Evolutionary conservation across 1,140 invertebrate species (phyloP), one percentile per base, ranked within the genome.

Genomic region (Drosophila lacteicornis): DNA sequence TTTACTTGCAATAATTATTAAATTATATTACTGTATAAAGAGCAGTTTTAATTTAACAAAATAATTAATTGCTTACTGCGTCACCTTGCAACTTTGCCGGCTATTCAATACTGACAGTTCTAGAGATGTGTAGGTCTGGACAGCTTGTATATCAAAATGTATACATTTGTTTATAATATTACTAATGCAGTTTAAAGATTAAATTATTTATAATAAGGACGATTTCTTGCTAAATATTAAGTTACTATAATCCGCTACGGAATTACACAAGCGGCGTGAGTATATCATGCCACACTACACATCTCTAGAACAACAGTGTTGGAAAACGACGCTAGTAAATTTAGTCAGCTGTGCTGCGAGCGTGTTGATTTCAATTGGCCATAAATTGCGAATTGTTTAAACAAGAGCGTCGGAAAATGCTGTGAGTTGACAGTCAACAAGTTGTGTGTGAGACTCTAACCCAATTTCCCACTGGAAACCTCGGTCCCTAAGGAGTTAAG

Each of bases 281-380:
- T 61, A 4, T 3, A 38, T 30, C 7, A 15, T 7, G 19, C 4
- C 2, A 36, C 17, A 45, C 8, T n/a, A 11, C 49, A 3, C 65
- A 71, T 69, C 61, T 38, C 58, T 47, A 47, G n/a, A 0, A 22
- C 7, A 30, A 0, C 5, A 75, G 71, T 75, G 65, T 57, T 78
- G 43, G 4, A 50, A 45, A 67, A 50, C 40, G 12, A 3, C 36
- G 25, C 7, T 9, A 4, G 2, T 6, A 1, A n/a, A 4, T 8
- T 8, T 25, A 40, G 15, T 27, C 71, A 75, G 71, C 70, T 75
- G 71, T 45, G 49, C 3, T 3, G 13, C n/a, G 46, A 75, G 69
- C 58, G 70, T 74, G 68, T 71, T 46, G 22, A 56, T 33, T 70
- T 50, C n/a, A 43, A 50, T 60, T 73, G 38, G 30, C 46, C 19